Conservation (phyloP, 2,888 invertebrate genomes). For the Xestia xanthographa region DNA sequence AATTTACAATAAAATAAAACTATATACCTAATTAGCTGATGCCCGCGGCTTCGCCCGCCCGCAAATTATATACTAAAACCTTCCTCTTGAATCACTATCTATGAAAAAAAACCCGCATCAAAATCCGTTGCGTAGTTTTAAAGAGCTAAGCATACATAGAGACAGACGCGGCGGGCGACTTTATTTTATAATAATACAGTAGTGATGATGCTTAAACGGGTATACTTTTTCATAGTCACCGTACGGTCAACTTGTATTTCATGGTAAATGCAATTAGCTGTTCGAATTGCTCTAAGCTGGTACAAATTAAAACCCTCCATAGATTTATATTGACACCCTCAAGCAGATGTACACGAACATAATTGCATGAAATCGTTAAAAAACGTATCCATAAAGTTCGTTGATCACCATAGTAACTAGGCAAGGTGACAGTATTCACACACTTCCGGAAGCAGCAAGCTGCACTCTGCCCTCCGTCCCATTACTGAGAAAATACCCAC, state of each 20-base stretch:
- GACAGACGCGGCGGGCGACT: too few species aligned
- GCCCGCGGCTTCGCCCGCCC: too few species aligned
- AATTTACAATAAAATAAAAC: too few species aligned
- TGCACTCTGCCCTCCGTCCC: constrained; percentile 75
- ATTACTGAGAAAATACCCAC: constrained; percentile 51
- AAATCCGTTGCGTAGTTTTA: too few species aligned
- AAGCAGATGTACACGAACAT: constrained; percentile 59
- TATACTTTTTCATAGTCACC: not conserved
- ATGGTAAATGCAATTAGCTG: constrained; percentile 5
- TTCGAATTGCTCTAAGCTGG: not conserved
- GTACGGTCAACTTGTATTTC: not conserved
- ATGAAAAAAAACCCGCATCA: too few species aligned
- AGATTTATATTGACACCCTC: constrained; percentile 39
- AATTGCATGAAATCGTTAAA: constrained; percentile 67
- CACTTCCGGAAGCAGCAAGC: constrained; percentile 86
- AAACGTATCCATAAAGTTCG: constrained; percentile 69
- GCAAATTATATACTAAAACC: too few species aligned
- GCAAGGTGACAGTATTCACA: constrained; percentile 86
- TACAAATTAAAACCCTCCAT: constrained; percentile 19
- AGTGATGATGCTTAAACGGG: not conserved
- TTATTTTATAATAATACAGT: too few species aligned
- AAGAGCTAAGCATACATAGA: too few species aligned
- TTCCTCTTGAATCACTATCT: too few species aligned
- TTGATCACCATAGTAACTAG: constrained; percentile 82
- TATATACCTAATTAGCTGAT: too few species aligned